phyloP scores from a whole-genome alignment of 2,797 vertebrate species.

The Decapterus maruadsi region DNA sequence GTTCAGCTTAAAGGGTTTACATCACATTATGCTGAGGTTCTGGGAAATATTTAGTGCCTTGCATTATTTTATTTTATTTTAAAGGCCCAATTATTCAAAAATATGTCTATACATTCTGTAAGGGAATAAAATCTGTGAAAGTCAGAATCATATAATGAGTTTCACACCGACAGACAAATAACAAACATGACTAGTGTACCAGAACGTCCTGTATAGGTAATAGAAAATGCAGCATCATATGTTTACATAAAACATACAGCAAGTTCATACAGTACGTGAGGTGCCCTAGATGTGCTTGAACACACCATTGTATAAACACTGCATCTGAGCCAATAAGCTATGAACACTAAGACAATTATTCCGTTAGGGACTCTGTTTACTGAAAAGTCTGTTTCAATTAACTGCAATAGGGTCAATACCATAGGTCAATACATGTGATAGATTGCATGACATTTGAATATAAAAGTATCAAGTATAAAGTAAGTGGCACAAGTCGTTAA shows the following conservation, averaged over 20 bases:
- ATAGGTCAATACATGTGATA: background rate
- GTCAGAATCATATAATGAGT: background rate
- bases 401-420: background rate
- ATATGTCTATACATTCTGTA: background rate
- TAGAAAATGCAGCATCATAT: no score
- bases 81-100: background rate
- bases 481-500: background rate
- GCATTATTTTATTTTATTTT: background rate
- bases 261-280: background rate
- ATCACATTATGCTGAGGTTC: background rate
- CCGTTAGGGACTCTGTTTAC: slow-evolving; percentile 16
- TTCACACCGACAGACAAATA: background rate
- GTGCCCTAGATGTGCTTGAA: slow-evolving; percentile 18
- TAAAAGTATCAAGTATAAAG: background rate
- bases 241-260: background rate
- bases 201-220: background rate
- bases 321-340: slow-evolving; percentile 23
- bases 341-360: slow-evolving; percentile 28
- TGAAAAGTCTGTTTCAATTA: slow-evolving; percentile 20
- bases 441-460: background rate
- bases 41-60: background rate
- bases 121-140: background rate
- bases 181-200: no score
- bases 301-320: slow-evolving; percentile 3
- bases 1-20: background rate